phyloP scores from a whole-genome alignment of 1,140 invertebrate species.

The Listronotus bonariensis region DNA sequence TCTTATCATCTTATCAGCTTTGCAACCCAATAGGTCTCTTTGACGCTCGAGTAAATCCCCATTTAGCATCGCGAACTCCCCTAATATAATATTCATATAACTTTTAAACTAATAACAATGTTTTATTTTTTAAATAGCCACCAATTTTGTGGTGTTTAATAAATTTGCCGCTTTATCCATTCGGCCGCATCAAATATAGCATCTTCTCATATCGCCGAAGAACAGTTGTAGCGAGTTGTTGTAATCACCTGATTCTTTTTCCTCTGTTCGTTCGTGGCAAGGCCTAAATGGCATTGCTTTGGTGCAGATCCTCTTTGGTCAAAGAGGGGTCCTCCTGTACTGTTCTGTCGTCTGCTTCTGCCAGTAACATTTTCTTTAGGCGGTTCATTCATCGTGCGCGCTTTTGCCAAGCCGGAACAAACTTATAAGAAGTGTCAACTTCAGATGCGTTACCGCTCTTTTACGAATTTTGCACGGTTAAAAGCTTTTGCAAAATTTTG shows the following conservation, averaged over 20 bases:
- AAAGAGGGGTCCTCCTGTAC: slow-evolving; percentile 38
- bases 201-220: too few relatives aligned
- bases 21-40: too few relatives aligned
- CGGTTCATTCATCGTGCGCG: slow-evolving; percentile 36
- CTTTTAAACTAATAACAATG: too few relatives aligned
- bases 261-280: neutral
- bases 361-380: slow-evolving; percentile 34
- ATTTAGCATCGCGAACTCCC: too few relatives aligned
- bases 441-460: slow-evolving; percentile 27
- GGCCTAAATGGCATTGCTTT: slow-evolving; percentile 24
- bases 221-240: neutral
- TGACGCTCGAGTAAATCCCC: too few relatives aligned
- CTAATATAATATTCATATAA: too few relatives aligned
- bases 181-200: too few relatives aligned
- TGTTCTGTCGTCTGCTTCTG: slow-evolving; percentile 34
- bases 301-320: slow-evolving; percentile 31
- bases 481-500: neutral
- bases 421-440: slow-evolving; percentile 4
- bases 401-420: slow-evolving; percentile 28
- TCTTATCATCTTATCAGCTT: too few relatives aligned
- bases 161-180: too few relatives aligned
- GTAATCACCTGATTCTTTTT: neutral
- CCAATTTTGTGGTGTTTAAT: too few relatives aligned
- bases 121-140: too few relatives aligned
- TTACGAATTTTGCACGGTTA: slow-evolving; percentile 6